phyloP scores from a whole-genome alignment of 2,888 invertebrate genomes.

The Xylocampa areola region DNA sequence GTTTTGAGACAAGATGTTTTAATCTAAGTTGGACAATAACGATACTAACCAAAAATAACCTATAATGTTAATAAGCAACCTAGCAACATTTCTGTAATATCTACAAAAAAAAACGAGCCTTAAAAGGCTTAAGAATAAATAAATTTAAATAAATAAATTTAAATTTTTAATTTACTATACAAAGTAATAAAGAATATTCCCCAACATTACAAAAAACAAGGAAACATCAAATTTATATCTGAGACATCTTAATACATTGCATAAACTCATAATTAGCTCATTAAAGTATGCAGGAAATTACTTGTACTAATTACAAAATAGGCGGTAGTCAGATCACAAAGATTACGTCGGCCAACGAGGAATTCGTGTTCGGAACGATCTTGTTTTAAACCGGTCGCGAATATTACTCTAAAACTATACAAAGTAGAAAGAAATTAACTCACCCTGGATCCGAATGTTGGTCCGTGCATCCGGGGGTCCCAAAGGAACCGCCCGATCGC shows the following conservation, averaged over 20 bases:
- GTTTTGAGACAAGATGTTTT: too few species aligned
- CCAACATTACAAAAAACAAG: conserved; percentile 15
- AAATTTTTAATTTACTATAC: too few species aligned
- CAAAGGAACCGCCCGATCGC: conserved; percentile 69
- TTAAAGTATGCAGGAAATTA: conserved; percentile 58
- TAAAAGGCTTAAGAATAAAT: background rate
- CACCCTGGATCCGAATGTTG: conserved; percentile 62
- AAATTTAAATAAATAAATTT: too few species aligned
- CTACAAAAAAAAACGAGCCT: background rate
- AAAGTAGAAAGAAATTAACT: conserved; percentile 61
- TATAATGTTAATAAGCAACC: conserved; percentile 1
- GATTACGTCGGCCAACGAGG: conserved; percentile 51
- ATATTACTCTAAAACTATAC: conserved; percentile 39
- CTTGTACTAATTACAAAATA: conserved; percentile 57
- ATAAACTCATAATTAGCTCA: conserved; percentile 48
- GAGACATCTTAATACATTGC: conserved; percentile 38
- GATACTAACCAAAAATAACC: too few species aligned
- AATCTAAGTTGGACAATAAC: too few species aligned
- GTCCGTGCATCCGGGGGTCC: conserved; percentile 61
- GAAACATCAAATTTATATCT: conserved; percentile 37
- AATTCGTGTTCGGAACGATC: conserved; percentile 48
- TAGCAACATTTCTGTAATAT: background rate
- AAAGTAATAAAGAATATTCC: conserved; percentile 2
- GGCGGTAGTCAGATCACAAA: conserved; percentile 56
- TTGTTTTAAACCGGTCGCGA: conserved; percentile 59